These are phyloP conservation scores for Bombus pascuorum DNA, from an alignment of 1,140 invertebrate genomes.

Conservation along the genomic window DNA sequence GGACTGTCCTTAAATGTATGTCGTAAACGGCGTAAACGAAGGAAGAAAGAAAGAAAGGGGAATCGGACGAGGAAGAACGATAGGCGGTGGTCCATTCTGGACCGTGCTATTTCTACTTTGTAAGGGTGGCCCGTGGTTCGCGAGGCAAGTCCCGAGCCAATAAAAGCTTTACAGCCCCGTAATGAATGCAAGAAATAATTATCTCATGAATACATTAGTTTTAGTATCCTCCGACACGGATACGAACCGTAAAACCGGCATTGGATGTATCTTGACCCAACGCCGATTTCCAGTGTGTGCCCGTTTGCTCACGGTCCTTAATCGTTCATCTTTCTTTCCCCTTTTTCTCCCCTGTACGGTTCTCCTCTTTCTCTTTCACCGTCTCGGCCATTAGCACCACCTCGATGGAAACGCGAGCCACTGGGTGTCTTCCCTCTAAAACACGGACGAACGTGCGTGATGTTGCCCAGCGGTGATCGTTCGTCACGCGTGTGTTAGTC, in stretches of 20 bases:
- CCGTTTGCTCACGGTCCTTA: conserved; percentile 58
- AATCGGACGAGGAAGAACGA: background rate
- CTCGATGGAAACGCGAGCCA: conserved; percentile 19
- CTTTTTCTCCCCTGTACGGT: background rate
- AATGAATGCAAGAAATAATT: conserved; percentile 81
- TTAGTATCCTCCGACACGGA: conserved; percentile 75
- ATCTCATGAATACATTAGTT: conserved; percentile 81
- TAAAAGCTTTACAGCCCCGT: conserved; percentile 78
- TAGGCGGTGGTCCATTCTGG: background rate
- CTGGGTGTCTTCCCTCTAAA: background rate
- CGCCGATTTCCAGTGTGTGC: conserved; percentile 61
- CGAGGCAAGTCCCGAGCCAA: conserved; percentile 54
- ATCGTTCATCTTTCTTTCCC: conserved; percentile 36
- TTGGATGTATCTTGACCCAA: conserved; percentile 70
- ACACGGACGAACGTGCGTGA: background rate
- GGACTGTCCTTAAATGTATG: conserved; percentile 66
- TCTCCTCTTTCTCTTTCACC: background rate
- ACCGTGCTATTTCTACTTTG: conserved; percentile 68
- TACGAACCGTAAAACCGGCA: conserved; percentile 70
- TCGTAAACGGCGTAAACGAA: conserved; percentile 62
- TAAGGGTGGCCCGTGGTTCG: conserved; percentile 71
- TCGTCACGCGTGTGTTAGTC: background rate
- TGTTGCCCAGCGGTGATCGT: background rate
- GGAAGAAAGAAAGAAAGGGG: background rate
- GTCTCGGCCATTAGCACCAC: conserved; percentile 30